Base-by-base conservation (phyloP, 35 echinoderm and acorn worm genomes). In the Ophiothrix spiculata region DNA sequence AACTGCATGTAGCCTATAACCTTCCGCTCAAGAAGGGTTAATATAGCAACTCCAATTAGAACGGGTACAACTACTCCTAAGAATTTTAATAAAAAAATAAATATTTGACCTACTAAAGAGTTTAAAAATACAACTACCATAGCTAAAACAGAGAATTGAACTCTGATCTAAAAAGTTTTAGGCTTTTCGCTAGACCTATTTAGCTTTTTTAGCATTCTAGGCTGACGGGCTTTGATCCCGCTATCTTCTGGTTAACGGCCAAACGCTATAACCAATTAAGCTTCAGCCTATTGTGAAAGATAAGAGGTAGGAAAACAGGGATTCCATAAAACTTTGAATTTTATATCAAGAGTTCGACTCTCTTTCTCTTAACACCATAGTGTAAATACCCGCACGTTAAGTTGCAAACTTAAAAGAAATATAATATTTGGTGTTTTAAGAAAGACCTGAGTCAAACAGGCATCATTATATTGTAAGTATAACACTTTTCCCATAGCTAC, bases 1-100 rank as follows among this genome's bases (percentile, higher is more conserved):
- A 94, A 40, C 37, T 94, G 92, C 92, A 94, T 90, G 25, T 90
- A 90, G 4, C 87, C 92, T 82, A 90, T n/a, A 14, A 94, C 87
- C 92, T 94, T 94, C 23, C 92, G 92, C 36, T 94, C 92, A 23
- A 89, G 56, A 49, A 90, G 75, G 2, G 77, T 86, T 1, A 94
- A 39, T 34, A 93, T 85, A 46, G 91, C 91, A 0, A 93, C 91
- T 0, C 79, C 74, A 19, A 93, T 23, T 12, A 93, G 39, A 19
- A 88, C 74, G 1, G 91, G 85, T 0, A 93, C n/a, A 0, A 88
- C 56, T 21, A 92, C 32, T 16, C 29, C 28, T 15, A 92, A 0
- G 16, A 38, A 74, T 33, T 91, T 42, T 13, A 81, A 8, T 6
- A 86, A n/a, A 17, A 42, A 84, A 32, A 90, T 75, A 15, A 91